phyloP scores from a whole-genome alignment of 2,888 invertebrate genomes.

The Drosophila testacea region DNA sequence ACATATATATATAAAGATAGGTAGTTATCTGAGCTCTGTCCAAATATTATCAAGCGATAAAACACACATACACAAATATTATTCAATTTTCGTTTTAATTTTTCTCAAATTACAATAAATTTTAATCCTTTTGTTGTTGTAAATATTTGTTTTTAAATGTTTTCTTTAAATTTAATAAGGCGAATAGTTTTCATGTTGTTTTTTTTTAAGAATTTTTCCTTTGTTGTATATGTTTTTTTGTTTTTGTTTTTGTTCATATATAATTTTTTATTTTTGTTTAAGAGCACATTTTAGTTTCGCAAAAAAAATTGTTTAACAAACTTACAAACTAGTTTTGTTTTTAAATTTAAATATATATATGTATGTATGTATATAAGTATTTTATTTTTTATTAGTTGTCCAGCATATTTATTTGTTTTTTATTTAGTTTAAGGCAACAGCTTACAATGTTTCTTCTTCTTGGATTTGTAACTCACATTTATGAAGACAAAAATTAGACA shows the following conservation, averaged over 20 bases:
- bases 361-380: constrained; percentile 12
- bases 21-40: constrained; percentile 33
- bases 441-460: constrained; percentile 43
- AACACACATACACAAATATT: constrained; percentile 73
- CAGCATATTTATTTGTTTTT: constrained; percentile 19
- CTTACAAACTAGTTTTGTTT: constrained; percentile 36
- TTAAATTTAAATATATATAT: constrained; percentile 17
- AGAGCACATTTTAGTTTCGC: constrained; percentile 63
- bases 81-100: constrained; percentile 15
- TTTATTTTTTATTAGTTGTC: constrained; percentile 30
- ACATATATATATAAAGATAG: constrained; percentile 15
- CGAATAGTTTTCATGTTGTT: constrained; percentile 22
- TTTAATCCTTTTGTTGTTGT: constrained; percentile 21
- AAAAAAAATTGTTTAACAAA: constrained; percentile 57
- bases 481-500: constrained; percentile 45
- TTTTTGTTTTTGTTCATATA: constrained; percentile 1
- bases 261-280: constrained; percentile 34
- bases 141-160: constrained; percentile 35
- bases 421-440: constrained; percentile 64
- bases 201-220: constrained; percentile 12
- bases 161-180: constrained; percentile 52
- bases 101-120: constrained; percentile 23
- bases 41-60: constrained; percentile 54
- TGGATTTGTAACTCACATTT: constrained; percentile 48
- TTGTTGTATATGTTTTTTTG: constrained; percentile 38